These are phyloP conservation scores for Nasonia oneida DNA, from an alignment of 2,888 invertebrate species.

Conservation along the genomic window DNA sequence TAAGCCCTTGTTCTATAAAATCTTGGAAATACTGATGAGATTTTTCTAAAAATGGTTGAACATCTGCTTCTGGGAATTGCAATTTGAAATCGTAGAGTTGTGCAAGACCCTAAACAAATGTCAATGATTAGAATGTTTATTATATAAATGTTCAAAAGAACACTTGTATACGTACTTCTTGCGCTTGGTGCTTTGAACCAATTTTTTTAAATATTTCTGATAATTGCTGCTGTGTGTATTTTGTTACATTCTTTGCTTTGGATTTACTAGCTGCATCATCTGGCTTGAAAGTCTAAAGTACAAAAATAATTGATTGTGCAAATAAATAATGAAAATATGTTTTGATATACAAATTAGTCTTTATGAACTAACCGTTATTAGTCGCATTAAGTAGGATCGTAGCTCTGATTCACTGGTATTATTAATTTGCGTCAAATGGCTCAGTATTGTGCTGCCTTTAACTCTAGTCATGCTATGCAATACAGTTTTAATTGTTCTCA, in stretches of 20 bases:
- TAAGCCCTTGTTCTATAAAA: conserved; percentile 89
- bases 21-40: conserved; percentile 93
- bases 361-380: conserved; percentile 84
- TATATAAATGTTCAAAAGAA: not conserved
- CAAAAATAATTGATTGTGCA: conserved; percentile 31
- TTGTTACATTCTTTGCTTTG: conserved; percentile 83
- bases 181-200: conserved; percentile 91
- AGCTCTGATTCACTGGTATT: conserved; percentile 92
- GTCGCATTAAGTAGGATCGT: conserved; percentile 90
- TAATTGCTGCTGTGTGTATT: conserved; percentile 91
- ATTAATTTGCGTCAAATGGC: conserved; percentile 88
- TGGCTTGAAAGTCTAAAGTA: conserved; percentile 79
- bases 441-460: conserved; percentile 90
- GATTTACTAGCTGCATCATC: conserved; percentile 76
- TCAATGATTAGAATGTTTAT: not conserved
- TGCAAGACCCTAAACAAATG: conserved; percentile 84
- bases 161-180: conserved; percentile 77
- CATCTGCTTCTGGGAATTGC: conserved; percentile 90
- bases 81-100: conserved; percentile 88
- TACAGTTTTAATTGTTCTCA: conserved; percentile 95
- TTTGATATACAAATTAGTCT: conserved; percentile 7
- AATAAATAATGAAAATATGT: not conserved
- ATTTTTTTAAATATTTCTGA: conserved; percentile 95
- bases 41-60: conserved; percentile 90
- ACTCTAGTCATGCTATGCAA: conserved; percentile 94